Conservation (phyloP, 2,113 vertebrate species). For the Cynopterus brachyotis region DNA sequence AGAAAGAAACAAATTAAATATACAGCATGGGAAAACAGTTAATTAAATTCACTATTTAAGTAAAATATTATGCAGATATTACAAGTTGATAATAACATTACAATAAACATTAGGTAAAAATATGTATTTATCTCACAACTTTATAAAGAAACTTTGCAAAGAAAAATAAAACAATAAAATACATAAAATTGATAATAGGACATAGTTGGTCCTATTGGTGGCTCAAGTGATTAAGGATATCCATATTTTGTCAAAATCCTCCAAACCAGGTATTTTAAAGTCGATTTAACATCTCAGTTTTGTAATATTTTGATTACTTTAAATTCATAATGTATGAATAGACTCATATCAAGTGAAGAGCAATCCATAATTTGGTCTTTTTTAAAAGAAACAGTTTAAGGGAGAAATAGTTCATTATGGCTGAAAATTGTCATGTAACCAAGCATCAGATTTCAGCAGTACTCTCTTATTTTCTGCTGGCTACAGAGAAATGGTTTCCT, state of each 20-base stretch:
- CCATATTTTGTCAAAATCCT: constrained; percentile 19
- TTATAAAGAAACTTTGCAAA: not conserved
- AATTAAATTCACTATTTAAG: constrained; percentile 19
- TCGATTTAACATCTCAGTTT: constrained; percentile 46
- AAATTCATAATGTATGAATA: not conserved
- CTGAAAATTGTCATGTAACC: constrained; percentile 24
- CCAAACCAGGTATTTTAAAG: constrained; percentile 31
- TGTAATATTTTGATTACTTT: constrained; percentile 50
- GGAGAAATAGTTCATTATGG: constrained; percentile 29
- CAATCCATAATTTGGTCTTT: constrained; percentile 54
- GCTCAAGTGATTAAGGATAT: not conserved
- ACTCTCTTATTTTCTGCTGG: constrained; percentile 4
- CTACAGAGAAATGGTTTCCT: not conserved
- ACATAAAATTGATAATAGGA: not conserved
- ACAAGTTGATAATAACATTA: constrained; percentile 1
- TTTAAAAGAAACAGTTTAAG: constrained; percentile 16
- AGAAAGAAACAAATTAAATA: constrained; percentile 8
- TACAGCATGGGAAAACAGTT: not conserved
- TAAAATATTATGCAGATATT: not conserved
- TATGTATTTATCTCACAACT: not conserved
- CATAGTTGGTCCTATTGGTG: not conserved
- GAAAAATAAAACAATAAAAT: not conserved
- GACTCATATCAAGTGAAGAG: not conserved
- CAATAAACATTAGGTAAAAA: constrained; percentile 24
- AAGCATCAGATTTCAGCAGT: not conserved